phyloP scores from a whole-genome alignment of 2,888 invertebrate genomes.

The Spatulosminthurus flaviceps region DNA sequence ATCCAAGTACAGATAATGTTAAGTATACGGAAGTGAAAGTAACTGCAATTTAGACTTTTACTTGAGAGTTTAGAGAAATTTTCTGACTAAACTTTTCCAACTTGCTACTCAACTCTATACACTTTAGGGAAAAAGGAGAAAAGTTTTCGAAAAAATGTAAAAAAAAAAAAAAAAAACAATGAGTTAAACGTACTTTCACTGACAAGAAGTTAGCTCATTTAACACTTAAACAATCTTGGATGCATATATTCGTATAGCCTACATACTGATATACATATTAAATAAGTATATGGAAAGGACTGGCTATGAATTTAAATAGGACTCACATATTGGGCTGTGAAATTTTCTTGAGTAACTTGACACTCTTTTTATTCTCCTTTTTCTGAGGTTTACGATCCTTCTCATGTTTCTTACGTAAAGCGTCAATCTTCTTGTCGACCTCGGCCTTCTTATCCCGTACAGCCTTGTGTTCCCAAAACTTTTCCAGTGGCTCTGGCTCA shows the following conservation, averaged over 20 bases:
- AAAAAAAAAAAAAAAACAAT: slow-evolving; percentile 13
- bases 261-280: too few relatives aligned
- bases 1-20: too few relatives aligned
- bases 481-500: slow-evolving; percentile 80
- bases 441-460: slow-evolving; percentile 85
- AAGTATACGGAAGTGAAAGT: too few relatives aligned
- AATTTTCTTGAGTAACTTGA: slow-evolving; percentile 77
- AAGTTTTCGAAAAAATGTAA: neutral
- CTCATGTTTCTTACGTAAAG: slow-evolving; percentile 81
- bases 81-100: too few relatives aligned
- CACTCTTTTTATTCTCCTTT: slow-evolving; percentile 69
- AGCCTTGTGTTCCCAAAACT: slow-evolving; percentile 81
- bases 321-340: slow-evolving; percentile 83
- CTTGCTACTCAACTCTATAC: neutral
- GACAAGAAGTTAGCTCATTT: neutral
- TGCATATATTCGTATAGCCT: too few relatives aligned
- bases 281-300: neutral
- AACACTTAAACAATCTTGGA: too few relatives aligned
- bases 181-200: neutral
- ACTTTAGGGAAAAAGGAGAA: too few relatives aligned
- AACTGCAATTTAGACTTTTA: too few relatives aligned
- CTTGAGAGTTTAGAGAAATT: too few relatives aligned
- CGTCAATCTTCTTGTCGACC: slow-evolving; percentile 86
- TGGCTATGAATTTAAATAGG: slow-evolving; percentile 34
- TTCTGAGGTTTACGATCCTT: slow-evolving; percentile 68